Percentiles rank a stretch among this genome's conserved stretches.
Conservation (phyloP, 2,888 invertebrate species). For the Branchellion lobata region DNA sequence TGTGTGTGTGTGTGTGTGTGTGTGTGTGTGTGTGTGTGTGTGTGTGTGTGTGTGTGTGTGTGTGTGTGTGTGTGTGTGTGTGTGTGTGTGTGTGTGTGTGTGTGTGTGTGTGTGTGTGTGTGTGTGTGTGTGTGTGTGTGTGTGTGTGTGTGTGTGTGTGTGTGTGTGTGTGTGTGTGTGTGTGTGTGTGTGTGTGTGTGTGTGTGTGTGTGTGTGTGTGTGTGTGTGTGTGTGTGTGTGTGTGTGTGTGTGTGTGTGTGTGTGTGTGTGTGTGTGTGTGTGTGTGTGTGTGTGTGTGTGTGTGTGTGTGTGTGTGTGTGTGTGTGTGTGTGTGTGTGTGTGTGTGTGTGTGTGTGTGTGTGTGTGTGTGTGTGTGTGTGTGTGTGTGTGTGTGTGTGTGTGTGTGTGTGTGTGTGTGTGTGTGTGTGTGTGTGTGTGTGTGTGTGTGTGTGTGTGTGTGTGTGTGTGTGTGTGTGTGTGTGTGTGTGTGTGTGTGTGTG, state of each 20-base stretch:
- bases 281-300: neutral
- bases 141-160: constrained; percentile 23
- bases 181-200: constrained; percentile 23
- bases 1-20: constrained; percentile 35
- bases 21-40: constrained; percentile 27
- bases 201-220: constrained; percentile 23
- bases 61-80: constrained; percentile 18
- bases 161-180: constrained; percentile 23
- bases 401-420: no score
- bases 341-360: no score
- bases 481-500: no score
- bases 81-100: constrained; percentile 19
- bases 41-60: constrained; percentile 23
- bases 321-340: no score
- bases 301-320: neutral
- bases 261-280: constrained; percentile 18
- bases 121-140: constrained; percentile 23
- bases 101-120: constrained; percentile 23
- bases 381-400: no score
- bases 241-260: constrained; percentile 23
- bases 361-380: no score
- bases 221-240: constrained; percentile 23
- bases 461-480: no score
- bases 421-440: no score
- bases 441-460: no score